phyloP scores from a whole-genome alignment of 2,888 invertebrate genomes.

The Drosophila limbata region DNA sequence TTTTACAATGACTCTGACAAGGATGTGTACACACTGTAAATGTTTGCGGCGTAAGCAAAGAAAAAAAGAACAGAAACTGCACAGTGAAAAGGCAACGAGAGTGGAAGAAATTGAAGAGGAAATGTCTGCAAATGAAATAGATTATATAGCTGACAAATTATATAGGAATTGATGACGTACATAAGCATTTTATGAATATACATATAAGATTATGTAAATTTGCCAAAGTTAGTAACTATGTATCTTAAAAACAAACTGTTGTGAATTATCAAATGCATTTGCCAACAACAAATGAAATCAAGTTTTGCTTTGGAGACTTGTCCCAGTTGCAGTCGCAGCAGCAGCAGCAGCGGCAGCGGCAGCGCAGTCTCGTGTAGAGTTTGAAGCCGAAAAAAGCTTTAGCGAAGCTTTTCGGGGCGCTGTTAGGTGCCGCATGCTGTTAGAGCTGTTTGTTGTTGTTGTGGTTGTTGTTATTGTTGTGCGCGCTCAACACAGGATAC shows the following conservation, averaged over 20 bases:
- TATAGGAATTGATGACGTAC: slow-evolving; percentile 6
- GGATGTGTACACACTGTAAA: slow-evolving; percentile 49
- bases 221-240: not conserved
- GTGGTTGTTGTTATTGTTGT: slow-evolving; percentile 31
- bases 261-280: slow-evolving; percentile 50
- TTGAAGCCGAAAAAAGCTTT: slow-evolving; percentile 53
- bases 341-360: slow-evolving; percentile 14
- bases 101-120: slow-evolving; percentile 6
- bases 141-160: slow-evolving; percentile 7
- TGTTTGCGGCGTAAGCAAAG: slow-evolving; percentile 10
- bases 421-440: slow-evolving; percentile 39
- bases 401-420: slow-evolving; percentile 47
- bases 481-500: slow-evolving; percentile 78
- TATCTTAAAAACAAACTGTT: slow-evolving; percentile 13
- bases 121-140: slow-evolving; percentile 6
- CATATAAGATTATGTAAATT: not conserved
- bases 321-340: slow-evolving; percentile 51
- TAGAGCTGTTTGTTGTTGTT: slow-evolving; percentile 9
- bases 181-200: not conserved
- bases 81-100: slow-evolving; percentile 2
- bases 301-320: slow-evolving; percentile 57
- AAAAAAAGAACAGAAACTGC: not conserved
- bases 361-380: slow-evolving; percentile 25
- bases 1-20: slow-evolving; percentile 10
- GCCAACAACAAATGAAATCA: slow-evolving; percentile 40